Conservation (phyloP, 92 coral and sea anemone species). For the Palythoa grandis region DNA sequence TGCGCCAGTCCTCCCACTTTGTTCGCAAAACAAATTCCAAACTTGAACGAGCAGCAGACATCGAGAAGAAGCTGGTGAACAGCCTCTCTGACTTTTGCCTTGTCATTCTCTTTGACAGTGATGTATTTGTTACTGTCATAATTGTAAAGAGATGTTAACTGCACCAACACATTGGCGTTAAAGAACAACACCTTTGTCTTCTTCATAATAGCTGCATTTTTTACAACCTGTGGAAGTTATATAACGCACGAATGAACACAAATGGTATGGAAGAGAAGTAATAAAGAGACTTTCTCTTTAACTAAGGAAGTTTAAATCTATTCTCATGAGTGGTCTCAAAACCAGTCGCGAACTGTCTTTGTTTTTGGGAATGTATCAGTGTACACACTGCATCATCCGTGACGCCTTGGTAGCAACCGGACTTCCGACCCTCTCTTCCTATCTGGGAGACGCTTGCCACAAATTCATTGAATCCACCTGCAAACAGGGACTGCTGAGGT, state of each 20-base stretch:
- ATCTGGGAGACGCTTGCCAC: no score
- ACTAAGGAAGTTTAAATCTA: no score
- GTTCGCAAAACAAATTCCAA: slow-evolving; percentile 91
- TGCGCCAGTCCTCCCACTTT: slow-evolving; percentile 65
- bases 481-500: no score
- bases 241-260: neutral
- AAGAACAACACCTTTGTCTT: slow-evolving; percentile 90
- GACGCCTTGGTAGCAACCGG: no score
- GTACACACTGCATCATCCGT: no score
- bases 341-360: no score
- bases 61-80: slow-evolving; percentile 68
- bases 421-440: no score
- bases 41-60: slow-evolving; percentile 82
- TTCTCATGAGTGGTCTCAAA: no score
- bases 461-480: no score
- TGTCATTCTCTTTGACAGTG: slow-evolving; percentile 9
- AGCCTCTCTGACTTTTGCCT: slow-evolving; percentile 54
- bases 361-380: no score
- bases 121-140: slow-evolving; percentile 61
- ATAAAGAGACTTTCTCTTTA: neutral
- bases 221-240: slow-evolving; percentile 67
- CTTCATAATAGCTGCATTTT: slow-evolving; percentile 72
- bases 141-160: slow-evolving; percentile 72
- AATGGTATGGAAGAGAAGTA: neutral
- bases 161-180: slow-evolving; percentile 72